Base-by-base conservation (phyloP, 2,888 invertebrate species). In the Heliconius erato region DNA sequence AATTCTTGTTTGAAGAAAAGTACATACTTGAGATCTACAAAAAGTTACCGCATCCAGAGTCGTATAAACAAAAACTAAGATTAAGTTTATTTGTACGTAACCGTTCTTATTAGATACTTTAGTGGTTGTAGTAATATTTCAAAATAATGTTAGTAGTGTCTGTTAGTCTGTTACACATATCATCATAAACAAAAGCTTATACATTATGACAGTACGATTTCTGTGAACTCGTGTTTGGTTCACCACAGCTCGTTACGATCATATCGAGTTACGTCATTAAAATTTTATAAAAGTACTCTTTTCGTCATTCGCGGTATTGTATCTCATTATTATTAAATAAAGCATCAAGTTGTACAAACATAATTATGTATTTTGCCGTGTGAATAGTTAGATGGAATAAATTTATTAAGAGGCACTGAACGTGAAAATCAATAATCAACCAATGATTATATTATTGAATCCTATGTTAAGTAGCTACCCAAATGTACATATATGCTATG, bases 221-320 rank as follows among this genome's bases (percentile, higher is more conserved):
- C 85, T 80, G 83, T 83, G 85, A 84, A 85, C 79, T 79, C 79
- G 81, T 79, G 79, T 76, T 71, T 79, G 71, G 79, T 74, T 77
- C 67, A 85, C 76, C 82, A 77, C 82, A 74, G 83, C 85, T 85
- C 84, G 83, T 86, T 87, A 86, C 78, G 79, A 80, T 84, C 82
- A 79, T 87, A 88, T 87, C 87, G 84, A 82, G 86, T 88, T 88
- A 85, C 88, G 85, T 86, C 87, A 88, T 90, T 90, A 88, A 86
- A 85, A 84, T 68, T 83, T 80, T 83, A 83, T 81, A 74, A 80
- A 84, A 80, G 79, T 28, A 72, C 16, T 65, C 16, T 84, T 83
- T 81, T 74, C 74, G 59, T 65, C 28, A 59, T 54, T 63, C 74
- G 78, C n/a, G 32, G 49, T 23, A 72, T 54, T 68, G 26, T 26